These are phyloP conservation scores for Sparidentex hasta DNA, from an alignment of 2,797 vertebrate species.

Conservation along the genomic window DNA sequence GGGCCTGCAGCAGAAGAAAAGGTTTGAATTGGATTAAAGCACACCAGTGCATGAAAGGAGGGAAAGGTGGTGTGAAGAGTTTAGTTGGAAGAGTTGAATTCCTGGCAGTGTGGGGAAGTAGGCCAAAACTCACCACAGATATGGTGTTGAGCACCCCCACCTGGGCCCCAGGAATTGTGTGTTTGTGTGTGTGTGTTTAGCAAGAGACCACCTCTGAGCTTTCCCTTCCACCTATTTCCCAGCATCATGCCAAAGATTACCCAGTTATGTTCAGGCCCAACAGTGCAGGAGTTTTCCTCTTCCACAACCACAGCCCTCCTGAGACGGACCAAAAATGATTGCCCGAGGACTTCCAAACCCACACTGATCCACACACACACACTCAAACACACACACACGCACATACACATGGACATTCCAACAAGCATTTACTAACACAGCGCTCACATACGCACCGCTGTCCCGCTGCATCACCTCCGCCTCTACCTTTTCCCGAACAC, in stretches of 20 bases:
- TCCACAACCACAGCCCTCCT: conserved; percentile 69
- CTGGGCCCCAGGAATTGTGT: conserved; percentile 64
- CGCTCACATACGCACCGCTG: conserved; percentile 52
- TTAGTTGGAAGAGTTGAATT: conserved; percentile 68
- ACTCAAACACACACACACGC: conserved; percentile 35
- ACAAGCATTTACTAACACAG: conserved; percentile 47
- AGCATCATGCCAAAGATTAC: conserved; percentile 79
- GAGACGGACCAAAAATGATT: conserved; percentile 71
- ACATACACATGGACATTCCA: conserved; percentile 41
- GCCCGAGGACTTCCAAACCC: conserved; percentile 73
- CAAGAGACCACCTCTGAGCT: conserved; percentile 84
- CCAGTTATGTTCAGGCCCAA: conserved; percentile 73
- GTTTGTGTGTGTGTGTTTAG: conserved; percentile 40
- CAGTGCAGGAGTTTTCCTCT: conserved; percentile 75
- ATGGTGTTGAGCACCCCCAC: conserved; percentile 77
- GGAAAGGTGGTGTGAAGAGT: conserved; percentile 32
- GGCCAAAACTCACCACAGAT: conserved; percentile 76
- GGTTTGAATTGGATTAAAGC: conserved; percentile 13
- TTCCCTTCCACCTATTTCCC: conserved; percentile 83
- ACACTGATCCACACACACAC: conserved; percentile 53
- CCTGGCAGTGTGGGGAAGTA: conserved; percentile 75
- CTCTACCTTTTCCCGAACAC: conserved; percentile 44
- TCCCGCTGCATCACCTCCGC: conserved; percentile 57
- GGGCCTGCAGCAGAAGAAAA: conserved; percentile 4
- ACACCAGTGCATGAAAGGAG: conserved; percentile 31